Conservation (phyloP, 2,113 vertebrate species). For the Chaetura pelagica region DNA sequence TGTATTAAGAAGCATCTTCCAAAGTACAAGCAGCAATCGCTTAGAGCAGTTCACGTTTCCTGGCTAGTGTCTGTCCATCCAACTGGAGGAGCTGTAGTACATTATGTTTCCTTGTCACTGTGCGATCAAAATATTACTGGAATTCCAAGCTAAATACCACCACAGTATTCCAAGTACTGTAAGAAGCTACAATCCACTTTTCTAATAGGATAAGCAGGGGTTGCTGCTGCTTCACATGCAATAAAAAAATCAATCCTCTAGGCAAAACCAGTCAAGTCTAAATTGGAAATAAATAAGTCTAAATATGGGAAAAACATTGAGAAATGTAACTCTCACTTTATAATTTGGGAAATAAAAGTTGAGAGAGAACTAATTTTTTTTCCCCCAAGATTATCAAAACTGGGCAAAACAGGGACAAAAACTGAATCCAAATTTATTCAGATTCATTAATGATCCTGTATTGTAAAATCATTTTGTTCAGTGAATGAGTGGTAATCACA, state of each 20-base stretch:
- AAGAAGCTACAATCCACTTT: neutral
- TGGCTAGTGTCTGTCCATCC: neutral
- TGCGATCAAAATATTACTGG: neutral
- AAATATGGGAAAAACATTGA: neutral
- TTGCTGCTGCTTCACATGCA: neutral
- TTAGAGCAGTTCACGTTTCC: neutral
- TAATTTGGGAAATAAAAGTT: neutral
- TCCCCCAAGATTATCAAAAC: neutral
- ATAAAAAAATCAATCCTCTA: neutral
- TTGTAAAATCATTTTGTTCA: neutral
- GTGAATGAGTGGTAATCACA: neutral
- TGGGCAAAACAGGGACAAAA: neutral
- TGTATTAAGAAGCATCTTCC: neutral
- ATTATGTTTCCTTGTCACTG: neutral
- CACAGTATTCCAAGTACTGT: neutral
- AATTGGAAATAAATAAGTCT: neutral
- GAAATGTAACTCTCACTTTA: neutral
- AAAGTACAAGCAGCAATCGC: neutral
- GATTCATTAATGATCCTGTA: neutral
- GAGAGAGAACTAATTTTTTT: neutral
- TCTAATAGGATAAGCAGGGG: neutral
- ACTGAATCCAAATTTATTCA: neutral
- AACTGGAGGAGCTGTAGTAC: neutral
- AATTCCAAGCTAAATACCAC: neutral
- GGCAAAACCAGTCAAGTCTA: neutral